Conservation (phyloP, 2,797 vertebrate species). For the Lepilemur ruficaudatus region DNA sequence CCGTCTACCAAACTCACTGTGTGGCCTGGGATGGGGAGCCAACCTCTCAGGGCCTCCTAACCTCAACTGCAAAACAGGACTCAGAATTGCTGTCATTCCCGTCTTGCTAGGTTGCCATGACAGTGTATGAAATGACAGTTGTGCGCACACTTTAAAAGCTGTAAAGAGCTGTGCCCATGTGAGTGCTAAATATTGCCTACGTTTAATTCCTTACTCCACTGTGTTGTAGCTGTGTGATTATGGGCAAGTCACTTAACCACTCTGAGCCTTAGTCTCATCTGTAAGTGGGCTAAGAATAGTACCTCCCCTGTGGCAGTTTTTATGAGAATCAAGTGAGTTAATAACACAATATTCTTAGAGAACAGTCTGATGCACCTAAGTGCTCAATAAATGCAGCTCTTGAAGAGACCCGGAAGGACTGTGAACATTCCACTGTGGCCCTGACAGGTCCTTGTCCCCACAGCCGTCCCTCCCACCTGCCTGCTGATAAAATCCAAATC, state of each 20-base stretch:
- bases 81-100: background rate
- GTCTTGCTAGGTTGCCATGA: background rate
- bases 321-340: background rate
- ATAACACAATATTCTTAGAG: background rate
- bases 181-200: background rate
- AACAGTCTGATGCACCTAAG: background rate
- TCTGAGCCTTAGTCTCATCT: background rate
- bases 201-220: background rate
- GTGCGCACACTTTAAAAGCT: background rate
- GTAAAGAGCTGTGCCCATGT: fast-evolving
- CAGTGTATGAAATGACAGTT: background rate
- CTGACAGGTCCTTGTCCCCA: background rate
- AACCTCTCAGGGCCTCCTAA: background rate
- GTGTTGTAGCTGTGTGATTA: background rate
- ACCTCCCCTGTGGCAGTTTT: background rate
- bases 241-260: background rate
- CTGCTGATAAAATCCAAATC: background rate
- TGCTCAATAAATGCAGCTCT: background rate
- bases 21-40: no score
- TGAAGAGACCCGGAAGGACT: background rate
- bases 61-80: background rate
- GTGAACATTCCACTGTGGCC: background rate
- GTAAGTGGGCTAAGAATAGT: background rate
- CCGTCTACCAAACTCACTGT: background rate
- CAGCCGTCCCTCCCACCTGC: background rate